Evolutionary conservation across 2,888 invertebrate genomes (phyloP), one percentile per base, ranked within the genome.

Genomic region (Epinotia nisella): DNA sequence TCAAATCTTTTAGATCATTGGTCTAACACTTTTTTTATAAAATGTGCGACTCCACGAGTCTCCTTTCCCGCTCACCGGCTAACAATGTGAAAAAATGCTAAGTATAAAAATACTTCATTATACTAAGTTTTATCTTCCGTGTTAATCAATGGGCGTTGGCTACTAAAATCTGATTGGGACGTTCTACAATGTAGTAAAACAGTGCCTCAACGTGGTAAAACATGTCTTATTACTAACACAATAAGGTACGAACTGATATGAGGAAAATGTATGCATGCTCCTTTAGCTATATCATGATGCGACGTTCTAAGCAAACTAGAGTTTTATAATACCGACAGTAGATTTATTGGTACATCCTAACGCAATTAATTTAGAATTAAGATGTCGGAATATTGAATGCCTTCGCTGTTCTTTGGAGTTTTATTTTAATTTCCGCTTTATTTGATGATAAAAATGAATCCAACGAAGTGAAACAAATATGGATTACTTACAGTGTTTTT

Each of bases 81-180:
- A 91, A 91, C 90, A 89, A 87, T 89, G 88, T 89, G 86, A 90
- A 90, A 90, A 89, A 89, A 89, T 86, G 83, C 81, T 84, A 84
- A 86, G 82, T 87, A 87, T 87, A 90, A 91, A 90, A 91, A 90
- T 90, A 87, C 89, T 90, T 89, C 86, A 90, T 91, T 90, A 91
- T 85, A 86, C 85, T 83, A 84, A 84, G 81, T 85, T 88, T 89
- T 91, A 92, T 92, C 92, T 87, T 70, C 79, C 82, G 83, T 86
- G 89, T 88, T 90, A 89, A 92, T 92, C 92, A 89, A 85, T 87
- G 89, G 92, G 92, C 90, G 92, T 86, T 83, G 85, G 82, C 87
- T 87, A 89, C 86, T 86, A 84, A 85, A 89, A 85, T 84, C 82
- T 79, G 79, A 81, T 81, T 77, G 78, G 75, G 75, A 67, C 73